Base-by-base conservation (phyloP, 2,888 invertebrate genomes). In the Blera fallax region DNA sequence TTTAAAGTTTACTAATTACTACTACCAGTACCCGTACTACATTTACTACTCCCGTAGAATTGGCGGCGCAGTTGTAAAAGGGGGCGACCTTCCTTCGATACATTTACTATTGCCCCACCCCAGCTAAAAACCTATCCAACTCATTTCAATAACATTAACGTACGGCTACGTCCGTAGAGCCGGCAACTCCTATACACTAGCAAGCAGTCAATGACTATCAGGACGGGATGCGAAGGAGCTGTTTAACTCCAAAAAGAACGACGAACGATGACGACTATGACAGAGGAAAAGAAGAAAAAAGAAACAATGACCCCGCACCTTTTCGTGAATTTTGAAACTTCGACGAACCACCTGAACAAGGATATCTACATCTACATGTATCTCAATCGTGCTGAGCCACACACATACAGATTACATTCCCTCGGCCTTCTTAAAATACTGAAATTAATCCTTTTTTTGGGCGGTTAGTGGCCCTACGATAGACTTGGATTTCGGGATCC, bases 401-500 rank as follows among this genome's bases (percentile, higher is more conserved):
- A 16, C n/a, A 60, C 27, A 34, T 16, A 32, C 29, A 56, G 10
- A 8, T 16, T 18, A 34, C 48, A 48, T 2, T n/a, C 29, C 14
- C 32, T 52, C 58, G 52, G 45, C 72, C 50, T 62, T 48, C 72
- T 72, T 54, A 60, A 72, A 24, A 73, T 18, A 58, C 27, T 50
- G 24, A 52, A 43, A 64, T 67, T 83, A 72, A 78, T 78, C 70
- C 52, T 14, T 45, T 24, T 27, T 58, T 37, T 5, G 7, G 27
- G 18, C 32, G 50, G 16, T 52, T 29, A 32, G 52, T n/a, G 29
- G 56, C 27, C 3, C 50, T 32, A 27, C 32, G 45, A 45, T 83
- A 72, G 72, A 78, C 82, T 78, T 72, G 40, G 78, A 73, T 78
- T 78, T 73, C 29, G 40, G 78, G 52, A 79, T 83, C 83, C 67